phyloP scores from a whole-genome alignment of 2,113 vertebrate species.

The Siphamia tubifer region DNA sequence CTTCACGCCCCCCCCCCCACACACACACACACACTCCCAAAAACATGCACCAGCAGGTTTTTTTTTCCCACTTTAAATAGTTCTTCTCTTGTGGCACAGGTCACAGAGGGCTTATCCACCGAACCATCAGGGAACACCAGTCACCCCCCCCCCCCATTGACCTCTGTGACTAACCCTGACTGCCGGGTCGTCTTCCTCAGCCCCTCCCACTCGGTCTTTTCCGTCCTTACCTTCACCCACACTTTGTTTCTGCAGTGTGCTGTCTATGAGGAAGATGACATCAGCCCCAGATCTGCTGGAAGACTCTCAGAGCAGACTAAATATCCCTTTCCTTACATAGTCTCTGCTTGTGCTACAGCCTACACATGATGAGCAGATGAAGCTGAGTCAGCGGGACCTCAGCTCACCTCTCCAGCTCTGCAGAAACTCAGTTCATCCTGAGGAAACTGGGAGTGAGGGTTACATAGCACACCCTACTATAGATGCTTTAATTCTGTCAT shows the following conservation, averaged over 20 bases:
- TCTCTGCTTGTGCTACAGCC: constrained; percentile 5
- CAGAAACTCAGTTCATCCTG: neutral
- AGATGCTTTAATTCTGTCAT: too few relatives aligned
- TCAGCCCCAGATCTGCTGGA: constrained; percentile 44
- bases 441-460: too few relatives aligned
- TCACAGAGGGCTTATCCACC: neutral
- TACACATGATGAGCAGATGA: constrained; percentile 2
- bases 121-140: constrained; percentile 7
- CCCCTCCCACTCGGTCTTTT: neutral
- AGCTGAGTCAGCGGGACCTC: neutral
- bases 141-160: constrained; percentile 38
- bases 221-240: neutral
- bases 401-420: neutral
- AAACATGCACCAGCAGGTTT: neutral
- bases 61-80: constrained; percentile 4
- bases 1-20: neutral
- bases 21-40: neutral
- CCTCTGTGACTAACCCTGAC: neutral
- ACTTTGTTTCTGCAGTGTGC: constrained; percentile 1
- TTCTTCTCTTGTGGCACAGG: neutral
- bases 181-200: neutral
- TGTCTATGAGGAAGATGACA: constrained; percentile 49
- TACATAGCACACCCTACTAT: too few relatives aligned
- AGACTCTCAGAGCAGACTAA: constrained; percentile 28
- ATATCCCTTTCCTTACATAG: constrained; percentile 30